These are phyloP conservation scores for Microchrysa polita DNA, from an alignment of 2,888 invertebrate species.

Conservation along the genomic window DNA sequence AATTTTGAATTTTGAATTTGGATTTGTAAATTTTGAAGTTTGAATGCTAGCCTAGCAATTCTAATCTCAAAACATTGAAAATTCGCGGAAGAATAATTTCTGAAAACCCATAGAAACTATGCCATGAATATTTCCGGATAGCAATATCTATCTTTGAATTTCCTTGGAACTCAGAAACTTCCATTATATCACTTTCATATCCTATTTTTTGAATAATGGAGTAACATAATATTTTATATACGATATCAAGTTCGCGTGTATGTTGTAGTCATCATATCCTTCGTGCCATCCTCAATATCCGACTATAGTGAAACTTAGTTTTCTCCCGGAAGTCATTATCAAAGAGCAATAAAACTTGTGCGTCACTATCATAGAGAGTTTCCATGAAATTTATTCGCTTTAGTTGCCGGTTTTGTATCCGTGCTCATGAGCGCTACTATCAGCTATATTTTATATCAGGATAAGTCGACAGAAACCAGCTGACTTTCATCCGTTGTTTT, in stretches of 20 bases:
- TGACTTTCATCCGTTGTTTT: not conserved
- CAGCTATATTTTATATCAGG: no score
- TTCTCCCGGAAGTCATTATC: slow-evolving; percentile 30
- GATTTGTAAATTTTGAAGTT: no score
- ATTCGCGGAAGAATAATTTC: no score
- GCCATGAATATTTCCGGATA: no score
- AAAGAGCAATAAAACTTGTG: slow-evolving; percentile 38
- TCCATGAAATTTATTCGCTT: slow-evolving; percentile 24
- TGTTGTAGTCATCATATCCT: not conserved
- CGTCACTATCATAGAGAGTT: slow-evolving; percentile 31
- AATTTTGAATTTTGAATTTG: no score
- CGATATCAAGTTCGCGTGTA: not conserved
- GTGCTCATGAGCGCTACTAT: no score
- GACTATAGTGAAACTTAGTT: not conserved
- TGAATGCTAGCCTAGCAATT: no score
- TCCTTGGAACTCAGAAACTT: no score
- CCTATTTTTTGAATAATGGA: not conserved
- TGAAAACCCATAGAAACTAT: no score
- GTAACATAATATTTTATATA: not conserved
- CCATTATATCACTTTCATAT: no score
- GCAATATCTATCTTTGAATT: no score
- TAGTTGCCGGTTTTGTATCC: slow-evolving; percentile 31
- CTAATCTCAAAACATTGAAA: no score
- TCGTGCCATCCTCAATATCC: not conserved
- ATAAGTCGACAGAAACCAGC: not conserved